These are phyloP conservation scores for Sipha maydis DNA, from an alignment of 2,888 invertebrate species.

Conservation along the genomic window DNA sequence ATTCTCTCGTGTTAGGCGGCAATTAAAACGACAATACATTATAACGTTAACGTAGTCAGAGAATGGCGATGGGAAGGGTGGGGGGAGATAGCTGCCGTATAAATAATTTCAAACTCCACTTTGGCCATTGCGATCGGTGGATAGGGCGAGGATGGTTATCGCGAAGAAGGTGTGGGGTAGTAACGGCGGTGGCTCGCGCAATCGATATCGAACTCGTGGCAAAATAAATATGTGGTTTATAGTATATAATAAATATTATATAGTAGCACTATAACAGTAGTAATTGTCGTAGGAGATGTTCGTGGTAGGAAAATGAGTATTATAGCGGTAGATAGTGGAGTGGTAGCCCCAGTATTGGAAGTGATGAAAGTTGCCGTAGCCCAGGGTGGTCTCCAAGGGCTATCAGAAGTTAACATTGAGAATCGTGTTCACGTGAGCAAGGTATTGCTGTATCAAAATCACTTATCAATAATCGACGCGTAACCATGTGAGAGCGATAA, in stretches of 20 bases:
- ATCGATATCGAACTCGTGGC: neutral
- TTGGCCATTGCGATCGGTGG: neutral
- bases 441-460: too few relatives aligned
- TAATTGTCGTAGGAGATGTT: too few relatives aligned
- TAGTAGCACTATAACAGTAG: neutral
- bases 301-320: too few relatives aligned
- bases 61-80: neutral
- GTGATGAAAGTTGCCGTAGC: too few relatives aligned
- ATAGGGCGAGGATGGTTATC: neutral
- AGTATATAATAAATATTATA: neutral
- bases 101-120: slow-evolving; percentile 30
- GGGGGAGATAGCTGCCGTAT: neutral
- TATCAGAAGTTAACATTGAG: too few relatives aligned
- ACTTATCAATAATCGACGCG: too few relatives aligned
- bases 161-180: neutral
- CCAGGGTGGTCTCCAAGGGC: too few relatives aligned
- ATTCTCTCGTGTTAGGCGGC: slow-evolving; percentile 7
- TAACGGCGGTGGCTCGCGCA: neutral
- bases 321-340: too few relatives aligned
- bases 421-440: too few relatives aligned
- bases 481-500: too few relatives aligned
- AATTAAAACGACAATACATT: slow-evolving; percentile 27
- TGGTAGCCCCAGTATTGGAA: too few relatives aligned
- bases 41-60: neutral
- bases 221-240: neutral